Conservation (phyloP, 2,113 vertebrate genomes). For the Brienomyrus longianalis region DNA sequence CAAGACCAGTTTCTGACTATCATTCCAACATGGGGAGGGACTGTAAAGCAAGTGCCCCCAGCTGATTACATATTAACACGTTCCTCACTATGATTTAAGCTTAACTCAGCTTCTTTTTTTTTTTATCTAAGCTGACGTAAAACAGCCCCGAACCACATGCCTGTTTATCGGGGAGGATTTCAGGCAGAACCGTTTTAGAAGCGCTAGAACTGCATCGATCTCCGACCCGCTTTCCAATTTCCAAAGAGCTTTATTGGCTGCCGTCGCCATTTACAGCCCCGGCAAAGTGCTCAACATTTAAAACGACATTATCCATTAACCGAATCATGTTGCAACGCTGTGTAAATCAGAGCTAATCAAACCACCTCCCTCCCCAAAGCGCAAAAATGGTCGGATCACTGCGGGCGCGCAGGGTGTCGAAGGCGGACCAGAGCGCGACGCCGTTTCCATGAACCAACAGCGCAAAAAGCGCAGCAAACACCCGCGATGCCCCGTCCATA, state of each 20-base stretch:
- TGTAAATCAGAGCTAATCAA: background rate
- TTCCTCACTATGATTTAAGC: background rate
- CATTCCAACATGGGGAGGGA: background rate
- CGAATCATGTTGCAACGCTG: background rate
- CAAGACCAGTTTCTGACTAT: background rate
- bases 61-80: background rate
- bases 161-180: background rate
- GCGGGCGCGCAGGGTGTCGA: too few species aligned
- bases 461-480: background rate
- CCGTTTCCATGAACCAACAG: too few species aligned
- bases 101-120: background rate
- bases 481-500: background rate
- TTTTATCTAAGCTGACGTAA: background rate
- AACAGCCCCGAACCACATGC: background rate
- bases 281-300: conserved; percentile 51
- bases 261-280: background rate
- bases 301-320: background rate
- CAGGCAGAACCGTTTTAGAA: background rate
- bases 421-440: too few species aligned
- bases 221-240: background rate
- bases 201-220: background rate
- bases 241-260: background rate
- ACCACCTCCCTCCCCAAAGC: background rate
- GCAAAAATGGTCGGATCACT: conserved; percentile 25
- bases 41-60: background rate